Evolutionary conservation across 2,888 invertebrate species (phyloP).

Genomic region (Dromius quadrimaculatus): DNA sequence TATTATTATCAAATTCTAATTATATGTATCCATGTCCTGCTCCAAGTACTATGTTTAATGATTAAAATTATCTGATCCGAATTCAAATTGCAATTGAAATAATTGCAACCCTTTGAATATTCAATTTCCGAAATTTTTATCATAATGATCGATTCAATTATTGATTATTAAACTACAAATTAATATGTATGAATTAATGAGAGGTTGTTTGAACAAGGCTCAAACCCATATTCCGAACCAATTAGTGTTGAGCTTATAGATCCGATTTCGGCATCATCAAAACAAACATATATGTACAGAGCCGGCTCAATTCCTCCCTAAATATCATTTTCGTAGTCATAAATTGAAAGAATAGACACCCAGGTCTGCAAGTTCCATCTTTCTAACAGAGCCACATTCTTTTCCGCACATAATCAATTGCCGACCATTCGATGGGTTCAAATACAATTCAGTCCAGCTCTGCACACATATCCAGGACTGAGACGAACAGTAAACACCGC

Average conservation of each 20-base stretch:
- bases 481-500: conserved; percentile 4
- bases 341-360: too few species aligned
- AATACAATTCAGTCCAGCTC: too few species aligned
- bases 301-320: too few species aligned
- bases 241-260: conserved; percentile 4
- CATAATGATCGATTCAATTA: conserved; percentile 18
- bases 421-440: too few species aligned
- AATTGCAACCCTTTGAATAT: conserved; percentile 25
- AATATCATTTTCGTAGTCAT: too few species aligned
- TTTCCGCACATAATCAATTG: too few species aligned
- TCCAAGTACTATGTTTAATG: too few species aligned
- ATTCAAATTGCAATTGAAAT: conserved; percentile 19
- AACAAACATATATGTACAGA: too few species aligned
- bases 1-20: too few species aligned
- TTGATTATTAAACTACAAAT: conserved; percentile 28
- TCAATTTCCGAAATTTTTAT: conserved; percentile 21
- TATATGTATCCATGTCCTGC: too few species aligned
- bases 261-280: conserved; percentile 9
- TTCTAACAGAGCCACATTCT: too few species aligned
- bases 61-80: conserved; percentile 10
- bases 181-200: conserved; percentile 11
- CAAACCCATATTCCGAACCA: conserved; percentile 4
- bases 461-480: neutral
- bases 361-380: too few species aligned
- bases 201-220: conserved; percentile 2